Evolutionary conservation across 2,888 invertebrate species (phyloP).

Genomic region (Amorpha juglandis): DNA sequence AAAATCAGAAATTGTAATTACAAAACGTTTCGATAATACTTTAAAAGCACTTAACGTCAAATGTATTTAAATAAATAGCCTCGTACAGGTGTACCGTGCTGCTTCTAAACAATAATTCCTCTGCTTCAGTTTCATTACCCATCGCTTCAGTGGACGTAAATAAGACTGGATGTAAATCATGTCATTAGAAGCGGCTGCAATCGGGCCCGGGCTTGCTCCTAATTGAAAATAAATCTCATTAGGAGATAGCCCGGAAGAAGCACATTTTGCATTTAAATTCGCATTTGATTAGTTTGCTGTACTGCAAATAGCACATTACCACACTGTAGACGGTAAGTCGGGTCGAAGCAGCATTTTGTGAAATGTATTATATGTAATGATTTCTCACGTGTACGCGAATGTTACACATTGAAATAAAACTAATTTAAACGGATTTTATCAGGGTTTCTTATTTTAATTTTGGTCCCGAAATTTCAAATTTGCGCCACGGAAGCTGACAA

Average conservation of each 20-base stretch:
- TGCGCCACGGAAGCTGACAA: no score
- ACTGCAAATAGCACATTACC: conserved; percentile 2
- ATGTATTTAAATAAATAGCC: conserved; percentile 21
- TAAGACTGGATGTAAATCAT: conserved; percentile 70
- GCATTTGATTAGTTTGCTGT: conserved; percentile 29
- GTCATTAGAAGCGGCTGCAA: conserved; percentile 64
- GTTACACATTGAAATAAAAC: not conserved
- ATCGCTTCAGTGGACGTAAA: conserved; percentile 51
- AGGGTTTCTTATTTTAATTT: no score
- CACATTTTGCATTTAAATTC: conserved; percentile 52
- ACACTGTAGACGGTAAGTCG: not conserved
- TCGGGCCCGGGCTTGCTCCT: conserved; percentile 51
- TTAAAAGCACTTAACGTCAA: conserved; percentile 28
- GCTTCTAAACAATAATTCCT: conserved; percentile 33
- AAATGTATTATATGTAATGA: not conserved
- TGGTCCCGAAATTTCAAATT: no score
- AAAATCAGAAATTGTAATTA: not conserved
- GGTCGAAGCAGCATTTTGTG: not conserved
- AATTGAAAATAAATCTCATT: conserved; percentile 77
- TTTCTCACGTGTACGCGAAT: no score
- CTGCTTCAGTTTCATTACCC: conserved; percentile 53
- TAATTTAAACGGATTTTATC: no score
- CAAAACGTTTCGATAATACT: not conserved
- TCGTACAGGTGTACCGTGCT: conserved; percentile 25
- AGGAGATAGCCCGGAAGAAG: conserved; percentile 50